Conservation (phyloP, 2,888 invertebrate genomes). For the Portevinia maculata region DNA sequence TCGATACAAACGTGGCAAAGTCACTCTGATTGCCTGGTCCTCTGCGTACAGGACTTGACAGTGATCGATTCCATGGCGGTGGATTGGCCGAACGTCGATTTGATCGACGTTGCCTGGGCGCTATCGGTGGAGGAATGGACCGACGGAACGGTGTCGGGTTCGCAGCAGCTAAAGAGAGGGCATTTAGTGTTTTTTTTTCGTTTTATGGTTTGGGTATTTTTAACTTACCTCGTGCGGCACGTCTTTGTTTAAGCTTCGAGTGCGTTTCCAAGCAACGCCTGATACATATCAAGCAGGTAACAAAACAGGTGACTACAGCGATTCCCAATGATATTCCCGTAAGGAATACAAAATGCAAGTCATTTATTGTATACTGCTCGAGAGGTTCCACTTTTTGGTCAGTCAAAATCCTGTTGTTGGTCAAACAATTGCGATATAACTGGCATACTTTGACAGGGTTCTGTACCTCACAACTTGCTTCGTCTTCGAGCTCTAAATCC, state of each 20-base stretch:
- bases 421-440: conserved; percentile 78
- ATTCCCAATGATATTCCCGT: conserved; percentile 79
- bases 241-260: conserved; percentile 6
- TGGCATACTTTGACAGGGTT: conserved; percentile 76
- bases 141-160: background rate
- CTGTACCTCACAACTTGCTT: conserved; percentile 18
- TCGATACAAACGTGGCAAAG: conserved; percentile 78
- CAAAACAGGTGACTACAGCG: conserved; percentile 77
- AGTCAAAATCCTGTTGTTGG: conserved; percentile 60
- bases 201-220: no score
- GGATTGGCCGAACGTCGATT: conserved; percentile 32
- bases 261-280: conserved; percentile 77
- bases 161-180: conserved; percentile 3
- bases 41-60: conserved; percentile 44
- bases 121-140: conserved; percentile 72
- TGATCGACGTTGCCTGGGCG: conserved; percentile 54
- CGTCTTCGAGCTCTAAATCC: conserved; percentile 67
- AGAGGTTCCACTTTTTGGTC: conserved; percentile 42
- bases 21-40: conserved; percentile 68
- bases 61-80: conserved; percentile 55
- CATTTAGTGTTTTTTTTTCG: background rate
- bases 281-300: conserved; percentile 78
- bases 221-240: conserved; percentile 65
- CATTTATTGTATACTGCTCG: conserved; percentile 76
- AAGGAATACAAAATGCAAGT: conserved; percentile 79